These are phyloP conservation scores for Manduca sexta DNA, from an alignment of 1,140 invertebrate species.

Conservation along the genomic window DNA sequence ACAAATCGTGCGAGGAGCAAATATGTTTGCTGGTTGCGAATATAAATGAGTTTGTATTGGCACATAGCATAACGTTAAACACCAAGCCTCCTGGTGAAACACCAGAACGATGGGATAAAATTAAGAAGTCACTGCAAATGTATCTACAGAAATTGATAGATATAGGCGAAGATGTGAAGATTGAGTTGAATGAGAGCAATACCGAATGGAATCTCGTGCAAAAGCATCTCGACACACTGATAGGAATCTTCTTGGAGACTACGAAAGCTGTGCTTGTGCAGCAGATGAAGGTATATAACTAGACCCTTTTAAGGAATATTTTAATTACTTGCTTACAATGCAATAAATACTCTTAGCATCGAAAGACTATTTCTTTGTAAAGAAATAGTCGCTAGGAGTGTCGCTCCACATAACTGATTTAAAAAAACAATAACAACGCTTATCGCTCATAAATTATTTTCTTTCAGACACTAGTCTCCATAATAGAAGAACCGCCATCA, in stretches of 20 bases:
- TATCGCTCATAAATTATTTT: no score
- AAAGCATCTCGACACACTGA: slow-evolving; percentile 59
- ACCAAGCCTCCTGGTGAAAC: slow-evolving; percentile 69
- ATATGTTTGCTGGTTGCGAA: slow-evolving; percentile 66
- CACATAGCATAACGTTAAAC: slow-evolving; percentile 71
- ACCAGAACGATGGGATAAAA: slow-evolving; percentile 70
- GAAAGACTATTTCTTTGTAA: no score
- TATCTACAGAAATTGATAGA: slow-evolving; percentile 68
- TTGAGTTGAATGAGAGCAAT: slow-evolving; percentile 63
- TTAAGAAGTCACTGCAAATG: slow-evolving; percentile 63
- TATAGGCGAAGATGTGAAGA: slow-evolving; percentile 64
- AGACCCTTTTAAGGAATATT: no score
- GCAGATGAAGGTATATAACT: slow-evolving; percentile 70
- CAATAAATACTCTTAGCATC: no score
- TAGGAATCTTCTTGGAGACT: slow-evolving; percentile 68
- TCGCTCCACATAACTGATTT: no score
- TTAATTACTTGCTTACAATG: no score
- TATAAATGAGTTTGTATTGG: slow-evolving; percentile 68
- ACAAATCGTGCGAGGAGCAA: slow-evolving; percentile 50
- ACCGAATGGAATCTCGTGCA: slow-evolving; percentile 55
- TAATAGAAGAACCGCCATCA: slow-evolving; percentile 71
- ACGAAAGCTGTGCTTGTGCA: slow-evolving; percentile 69
- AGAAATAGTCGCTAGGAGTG: no score
- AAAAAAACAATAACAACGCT: not conserved
- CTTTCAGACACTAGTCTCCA: slow-evolving; percentile 67